Evolutionary conservation across 2,113 vertebrate genomes (phyloP), one percentile per base, ranked within the genome.

Genomic region (Grammomys dolichurus): DNA sequence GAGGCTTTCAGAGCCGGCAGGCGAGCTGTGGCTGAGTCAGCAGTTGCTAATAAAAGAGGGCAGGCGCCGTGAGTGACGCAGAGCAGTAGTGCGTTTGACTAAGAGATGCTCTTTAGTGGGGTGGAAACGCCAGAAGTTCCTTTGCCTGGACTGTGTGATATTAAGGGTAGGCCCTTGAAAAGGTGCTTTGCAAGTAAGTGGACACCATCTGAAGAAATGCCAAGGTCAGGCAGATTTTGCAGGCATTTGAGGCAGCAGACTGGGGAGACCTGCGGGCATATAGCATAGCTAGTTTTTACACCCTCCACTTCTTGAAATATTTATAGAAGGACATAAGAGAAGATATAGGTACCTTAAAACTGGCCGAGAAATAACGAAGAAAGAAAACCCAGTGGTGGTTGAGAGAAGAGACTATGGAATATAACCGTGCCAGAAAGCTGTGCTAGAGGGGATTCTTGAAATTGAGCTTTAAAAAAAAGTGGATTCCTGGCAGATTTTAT

Each of bases 281-380:
- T 3, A 28, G 12, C 22, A 76, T 14, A 96, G 48, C 28, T 69
- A 26, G 73, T 77, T 96, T 88, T 81, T 86, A 82, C 72, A 93
- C 17, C 40, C 12, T 69, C n/a, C 9, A 5, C 17, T 46, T 76
- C 28, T 14, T 75, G 19, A 76, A 46, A 22, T 31, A 54, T 93
- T 86, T 70, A 16, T 63, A 70, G n/a, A 22, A 1, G 17, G 54
- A 54, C 31, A 51, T 73, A 24, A 86, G 78, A 91, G 60, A 81
- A 91, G 67, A 76, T 70, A 43, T 0, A 56, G 12, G 51, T 75
- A 69, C 48, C 43, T 85, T 85, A 40, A 81, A 93, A 91, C 17
- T 82, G 69, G 11, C 43, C 31, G 51, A 46, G 86, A 81, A 84
- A 36, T 51, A 86, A 86, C 7, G 40, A 28, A 93, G 67, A 54